phyloP scores from a whole-genome alignment of 2,888 invertebrate species.

The Drosophila putrida region DNA sequence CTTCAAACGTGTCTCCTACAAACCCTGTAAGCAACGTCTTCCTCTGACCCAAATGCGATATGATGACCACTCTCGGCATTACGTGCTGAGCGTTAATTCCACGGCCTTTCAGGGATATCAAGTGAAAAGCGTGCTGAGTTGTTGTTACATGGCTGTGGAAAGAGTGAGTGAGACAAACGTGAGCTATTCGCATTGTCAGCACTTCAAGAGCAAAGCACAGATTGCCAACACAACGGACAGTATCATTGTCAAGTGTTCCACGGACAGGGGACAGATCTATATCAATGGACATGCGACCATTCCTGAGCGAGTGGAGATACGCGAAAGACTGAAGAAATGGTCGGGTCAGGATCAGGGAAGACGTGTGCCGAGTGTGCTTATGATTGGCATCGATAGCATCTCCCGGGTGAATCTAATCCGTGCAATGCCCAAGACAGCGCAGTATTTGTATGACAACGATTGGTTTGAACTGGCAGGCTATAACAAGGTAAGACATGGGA shows the following conservation, averaged over 20 bases:
- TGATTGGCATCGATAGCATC: conserved; percentile 94
- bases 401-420: conserved; percentile 92
- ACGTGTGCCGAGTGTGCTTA: conserved; percentile 88
- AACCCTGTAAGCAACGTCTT: conserved; percentile 85
- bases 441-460: conserved; percentile 88
- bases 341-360: conserved; percentile 30
- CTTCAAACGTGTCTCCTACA: conserved; percentile 86
- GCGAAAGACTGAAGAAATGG: conserved; percentile 85
- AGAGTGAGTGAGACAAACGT: conserved; percentile 79
- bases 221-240: conserved; percentile 85
- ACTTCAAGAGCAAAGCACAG: conserved; percentile 84
- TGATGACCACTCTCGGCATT: conserved; percentile 65
- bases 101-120: conserved; percentile 67
- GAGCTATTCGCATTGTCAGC: conserved; percentile 84
- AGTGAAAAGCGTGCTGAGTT: conserved; percentile 67
- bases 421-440: conserved; percentile 90
- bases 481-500: conserved; percentile 86
- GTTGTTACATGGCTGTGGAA: conserved; percentile 83
- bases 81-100: conserved; percentile 77
- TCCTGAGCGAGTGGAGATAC: conserved; percentile 86
- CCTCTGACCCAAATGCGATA: conserved; percentile 82
- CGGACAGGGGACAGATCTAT: conserved; percentile 80
- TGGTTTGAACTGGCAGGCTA: conserved; percentile 92
- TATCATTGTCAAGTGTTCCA: conserved; percentile 86
- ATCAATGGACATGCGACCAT: conserved; percentile 87